Conservation (phyloP, 1,140 invertebrate species). For the Aphis gossypii region DNA sequence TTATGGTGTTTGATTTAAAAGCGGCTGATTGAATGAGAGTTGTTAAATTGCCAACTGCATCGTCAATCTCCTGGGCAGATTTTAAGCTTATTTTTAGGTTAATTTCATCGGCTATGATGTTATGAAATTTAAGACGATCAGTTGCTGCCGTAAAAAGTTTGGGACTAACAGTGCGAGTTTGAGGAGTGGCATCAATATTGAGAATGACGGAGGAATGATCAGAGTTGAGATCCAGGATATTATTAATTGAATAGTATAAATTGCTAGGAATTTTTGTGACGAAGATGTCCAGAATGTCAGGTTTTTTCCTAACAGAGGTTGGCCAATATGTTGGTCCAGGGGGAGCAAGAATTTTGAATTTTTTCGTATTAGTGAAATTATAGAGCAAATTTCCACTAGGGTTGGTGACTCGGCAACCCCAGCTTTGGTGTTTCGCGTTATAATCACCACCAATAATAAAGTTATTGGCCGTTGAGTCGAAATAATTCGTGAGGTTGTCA, state of each 20-base stretch:
- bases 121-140: background rate
- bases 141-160: background rate
- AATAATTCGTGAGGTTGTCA: conserved; percentile 62
- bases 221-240: background rate
- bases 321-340: conserved; percentile 13
- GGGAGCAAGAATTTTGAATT: conserved; percentile 1
- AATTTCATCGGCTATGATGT: too few species aligned
- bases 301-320: conserved; percentile 12
- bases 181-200: background rate
- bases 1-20: too few species aligned
- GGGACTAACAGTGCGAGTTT: background rate
- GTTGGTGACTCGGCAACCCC: background rate
- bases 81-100: too few species aligned
- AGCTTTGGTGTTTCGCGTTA: background rate
- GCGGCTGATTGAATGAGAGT: too few species aligned
- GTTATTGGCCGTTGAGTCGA: conserved; percentile 61
- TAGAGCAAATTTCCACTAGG: background rate
- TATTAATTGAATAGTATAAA: background rate
- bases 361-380: conserved; percentile 14
- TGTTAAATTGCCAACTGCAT: too few species aligned
- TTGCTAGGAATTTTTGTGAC: background rate
- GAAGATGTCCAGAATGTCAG: conserved; percentile 33
- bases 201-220: background rate
- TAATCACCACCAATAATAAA: conserved; percentile 61
- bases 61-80: too few species aligned